Conservation (phyloP, 2,888 invertebrate genomes). For the Podotricha telesiphe region DNA sequence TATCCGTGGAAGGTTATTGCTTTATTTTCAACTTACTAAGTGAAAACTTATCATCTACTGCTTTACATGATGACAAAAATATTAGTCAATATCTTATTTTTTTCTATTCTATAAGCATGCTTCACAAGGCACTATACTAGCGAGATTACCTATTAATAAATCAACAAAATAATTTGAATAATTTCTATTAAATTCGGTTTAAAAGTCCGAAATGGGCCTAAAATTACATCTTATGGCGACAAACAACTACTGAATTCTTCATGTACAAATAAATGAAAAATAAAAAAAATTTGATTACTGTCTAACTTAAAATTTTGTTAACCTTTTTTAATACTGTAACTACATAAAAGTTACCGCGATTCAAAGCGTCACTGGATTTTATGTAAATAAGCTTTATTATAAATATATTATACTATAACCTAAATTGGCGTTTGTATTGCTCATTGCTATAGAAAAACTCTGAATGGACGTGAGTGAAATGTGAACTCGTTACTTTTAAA, state of each 20-base stretch:
- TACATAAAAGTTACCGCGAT: slow-evolving; percentile 51
- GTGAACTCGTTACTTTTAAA: slow-evolving; percentile 29
- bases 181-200: slow-evolving; percentile 80
- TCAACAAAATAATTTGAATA: slow-evolving; percentile 65
- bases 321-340: slow-evolving; percentile 52
- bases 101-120: slow-evolving; percentile 75
- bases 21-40: slow-evolving; percentile 56
- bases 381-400: slow-evolving; percentile 58
- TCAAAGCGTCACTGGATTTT: slow-evolving; percentile 40
- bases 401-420: slow-evolving; percentile 60
- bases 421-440: slow-evolving; percentile 80
- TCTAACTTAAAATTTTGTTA: slow-evolving; percentile 55
- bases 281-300: slow-evolving; percentile 51
- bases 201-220: slow-evolving; percentile 73
- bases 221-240: slow-evolving; percentile 74
- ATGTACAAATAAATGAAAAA: slow-evolving; percentile 52
- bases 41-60: slow-evolving; percentile 47
- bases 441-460: slow-evolving; percentile 56
- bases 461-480: slow-evolving; percentile 45
- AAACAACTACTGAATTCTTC: slow-evolving; percentile 61
- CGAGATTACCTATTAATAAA: slow-evolving; percentile 68
- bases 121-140: slow-evolving; percentile 83
- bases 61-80: slow-evolving; percentile 73
- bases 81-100: slow-evolving; percentile 65
- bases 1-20: slow-evolving; percentile 74